phyloP scores from a whole-genome alignment of 1,140 invertebrate genomes.

The Sinonovacula constricta region DNA sequence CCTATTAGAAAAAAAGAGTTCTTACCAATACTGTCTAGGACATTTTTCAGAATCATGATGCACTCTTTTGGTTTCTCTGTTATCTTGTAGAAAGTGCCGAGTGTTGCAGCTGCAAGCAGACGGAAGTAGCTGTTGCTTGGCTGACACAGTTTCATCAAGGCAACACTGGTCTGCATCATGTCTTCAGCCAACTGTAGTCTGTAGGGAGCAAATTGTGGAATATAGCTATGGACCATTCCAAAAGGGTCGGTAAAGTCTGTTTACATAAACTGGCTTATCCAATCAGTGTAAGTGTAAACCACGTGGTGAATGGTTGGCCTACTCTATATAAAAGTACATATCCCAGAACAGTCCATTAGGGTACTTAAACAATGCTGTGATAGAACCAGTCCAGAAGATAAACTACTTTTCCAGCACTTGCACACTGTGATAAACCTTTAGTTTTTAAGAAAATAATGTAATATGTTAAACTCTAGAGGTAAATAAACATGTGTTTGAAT shows the following conservation, averaged over 20 bases:
- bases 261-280: neutral
- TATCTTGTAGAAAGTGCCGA: constrained; percentile 73
- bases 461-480: no score
- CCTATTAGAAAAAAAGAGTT: no score
- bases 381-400: no score
- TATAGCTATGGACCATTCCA: no score
- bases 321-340: neutral
- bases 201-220: neutral
- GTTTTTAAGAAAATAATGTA: no score
- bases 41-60: constrained; percentile 66
- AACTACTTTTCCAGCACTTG: no score
- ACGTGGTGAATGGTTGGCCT: no score
- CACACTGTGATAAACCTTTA: no score
- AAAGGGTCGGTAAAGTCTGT: neutral
- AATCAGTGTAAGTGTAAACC: no score
- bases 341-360: neutral
- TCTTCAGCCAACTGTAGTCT: constrained; percentile 69
- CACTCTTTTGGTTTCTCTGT: constrained; percentile 70
- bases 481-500: no score
- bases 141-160: constrained; percentile 71
- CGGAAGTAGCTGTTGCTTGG: constrained; percentile 67
- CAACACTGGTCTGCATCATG: constrained; percentile 61
- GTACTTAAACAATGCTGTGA: no score
- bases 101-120: constrained; percentile 68
- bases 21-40: constrained; percentile 68